Conservation (phyloP, 2,797 vertebrate genomes). For the Clarias fuscus region DNA sequence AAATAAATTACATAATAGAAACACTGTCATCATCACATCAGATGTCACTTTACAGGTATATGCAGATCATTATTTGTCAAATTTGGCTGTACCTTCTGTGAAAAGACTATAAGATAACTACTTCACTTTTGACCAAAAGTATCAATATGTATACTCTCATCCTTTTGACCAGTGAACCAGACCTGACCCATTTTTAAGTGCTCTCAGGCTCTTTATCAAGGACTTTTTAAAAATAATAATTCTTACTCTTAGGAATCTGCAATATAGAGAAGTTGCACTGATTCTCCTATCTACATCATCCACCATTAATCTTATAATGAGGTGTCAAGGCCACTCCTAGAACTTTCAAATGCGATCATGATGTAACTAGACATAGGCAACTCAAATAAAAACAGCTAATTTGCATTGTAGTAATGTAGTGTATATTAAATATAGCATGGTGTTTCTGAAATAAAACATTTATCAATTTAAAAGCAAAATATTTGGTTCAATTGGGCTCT, state of each 20-base stretch:
- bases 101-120: background rate
- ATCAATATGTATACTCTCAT: slow-evolving; percentile 8
- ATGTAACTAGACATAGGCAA: background rate
- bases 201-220: slow-evolving; percentile 13
- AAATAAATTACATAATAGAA: background rate
- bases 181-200: slow-evolving; percentile 40
- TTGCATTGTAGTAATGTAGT: background rate
- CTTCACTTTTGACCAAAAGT: background rate
- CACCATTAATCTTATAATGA: background rate
- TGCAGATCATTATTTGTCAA: background rate
- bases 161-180: slow-evolving; percentile 36
- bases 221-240: background rate
- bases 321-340: background rate
- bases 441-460: background rate
- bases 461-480: background rate
- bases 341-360: background rate
- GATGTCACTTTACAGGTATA: background rate
- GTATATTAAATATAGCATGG: background rate
- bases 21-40: background rate
- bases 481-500: background rate
- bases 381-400: background rate
- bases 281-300: slow-evolving; percentile 19
- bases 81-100: background rate
- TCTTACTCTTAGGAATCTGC: slow-evolving; percentile 13
- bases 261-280: slow-evolving; percentile 20